Base-by-base conservation (phyloP, 2,113 vertebrate species). In the Cyphomyrus plagiostoma region DNA sequence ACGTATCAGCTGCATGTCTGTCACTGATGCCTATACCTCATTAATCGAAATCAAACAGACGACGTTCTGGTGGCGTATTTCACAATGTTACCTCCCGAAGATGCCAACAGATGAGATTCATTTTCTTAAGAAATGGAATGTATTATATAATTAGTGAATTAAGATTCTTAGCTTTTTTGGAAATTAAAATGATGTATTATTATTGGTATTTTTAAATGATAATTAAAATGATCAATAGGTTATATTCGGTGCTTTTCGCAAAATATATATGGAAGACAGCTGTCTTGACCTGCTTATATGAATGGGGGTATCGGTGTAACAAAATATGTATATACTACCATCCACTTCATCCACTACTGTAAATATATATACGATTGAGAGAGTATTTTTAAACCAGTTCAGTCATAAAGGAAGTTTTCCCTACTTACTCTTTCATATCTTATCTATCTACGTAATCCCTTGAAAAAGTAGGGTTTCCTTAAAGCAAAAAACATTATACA, bases 31-130 rank as follows among this genome's bases (percentile, higher is more conserved):
- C 30, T 17, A 77, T 19, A 39, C 70, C 13, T 39, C 39, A 39
- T 17, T 39, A 77, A 42, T 80, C 74, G 11, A 35, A 80, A 19
- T 17, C 74, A 77, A 80, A 80, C 74, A 42, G 74, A 77, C 30
- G 5, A 15, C 39, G 13, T 80, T 42, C 15, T 3, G 42, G 30
- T 42, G 35, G 5, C 2, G 17, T 35, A 21, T 42, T 42, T 17
- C 15, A 39, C 2, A 35, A 80, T 42, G 35, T 42, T 42, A 77
- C 39, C 70, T 77, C 4, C 30, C 15, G 11, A 39, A 77, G 70
- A 39, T 17, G 30, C 4, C 35, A 39, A 39, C 13, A 39, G 70
- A 94, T 94, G 92, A 93, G 94, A 94, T 95, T 94, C 94, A 93
- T 92, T 95, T 96, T 96, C 93, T 92, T 93, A 93, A 49, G 48